Evolutionary conservation across 1,140 invertebrate species (phyloP), one percentile per base, ranked within the genome.

Genomic region (Batillaria attramentaria): DNA sequence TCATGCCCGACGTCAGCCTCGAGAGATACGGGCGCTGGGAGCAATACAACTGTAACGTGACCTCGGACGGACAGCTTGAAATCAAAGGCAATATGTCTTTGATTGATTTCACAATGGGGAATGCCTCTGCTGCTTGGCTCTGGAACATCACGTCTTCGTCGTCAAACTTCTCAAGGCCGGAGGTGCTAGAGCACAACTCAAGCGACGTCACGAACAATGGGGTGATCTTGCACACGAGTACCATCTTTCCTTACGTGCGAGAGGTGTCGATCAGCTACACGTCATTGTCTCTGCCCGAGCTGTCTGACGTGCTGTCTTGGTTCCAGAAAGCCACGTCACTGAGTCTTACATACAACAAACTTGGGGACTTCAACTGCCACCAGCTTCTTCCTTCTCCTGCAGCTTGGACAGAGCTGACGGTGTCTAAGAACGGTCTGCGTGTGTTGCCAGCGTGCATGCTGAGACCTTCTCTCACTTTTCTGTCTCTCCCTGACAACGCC

Each of bases 161-260:
- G 24, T 33, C 13, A 18, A 50, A 43, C 28, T 13, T 8, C 31
- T 18, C 42, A 46, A 31, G 0, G 35, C 39, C 4, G 3, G 24
- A 16, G 18, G 5, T 41, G 6, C 3, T 41, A 18, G 68, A 70
- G 18, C 1, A 42, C 35, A 13, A n/a, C 41, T 42, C 39, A 42
- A 8, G 41, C 13, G 41, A 42, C 37, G 68, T 3, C n/a, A n/a
- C 39, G 4, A 41, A 1, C 2, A 70, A 13, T 5, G 20, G 1
- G 20, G 65, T 1, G 4, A 37, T 33, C 65, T 28, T 3, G 16
- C 31, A 75, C 18, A 60, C 33, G 20, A 13, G 20, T n/a, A 65
- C 57, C n/a, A 31, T 62, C 62, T 75, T 75, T 33, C 50, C 73
- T 4, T 39, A 39, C 37, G 28, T 75, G 20, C 73, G 54, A n/a